Base-by-base conservation (phyloP, 1,140 invertebrate species). In the Drosophila jambulina region DNA sequence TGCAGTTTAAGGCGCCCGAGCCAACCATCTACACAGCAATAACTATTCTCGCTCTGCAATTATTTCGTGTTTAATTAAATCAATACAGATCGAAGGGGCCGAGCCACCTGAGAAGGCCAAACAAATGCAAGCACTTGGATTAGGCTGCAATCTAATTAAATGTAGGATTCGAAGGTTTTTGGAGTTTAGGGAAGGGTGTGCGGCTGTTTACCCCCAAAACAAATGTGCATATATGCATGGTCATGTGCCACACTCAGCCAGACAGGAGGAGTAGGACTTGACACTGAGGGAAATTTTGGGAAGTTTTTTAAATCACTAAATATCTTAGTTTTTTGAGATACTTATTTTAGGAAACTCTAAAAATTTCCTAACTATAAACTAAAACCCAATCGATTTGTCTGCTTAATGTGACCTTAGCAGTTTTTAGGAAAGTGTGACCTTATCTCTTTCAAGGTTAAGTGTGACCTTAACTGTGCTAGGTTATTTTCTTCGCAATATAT, bases 41-140 rank as follows among this genome's bases (percentile, higher is more conserved):
- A 48, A 71, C 69, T 42, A 54, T 34, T 69, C 64, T 36, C 34
- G 21, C 51, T 34, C 51, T 29, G 49, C 64, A 78, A 69, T 77
- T 77, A 78, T 78, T 78, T 78, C 48, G 56, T 77, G 51, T 78
- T 78, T 77, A 78, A 78, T 78, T 78, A 78, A 78, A 78, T 77
- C 63, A 74, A 75, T 63, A 63, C 34, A 40, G 58, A 53, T 75
- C 69, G 54, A 38, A 74, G 23, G 17, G 29, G 48, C 13, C 48
- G 27, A 23, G 68, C 45, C 70, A 72, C 53, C 68, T 60, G 68
- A 69, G 67, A 59, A 43, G 65, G 42, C 43, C 65, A 72, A 71
- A 72, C 67, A 72, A 70, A 71, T 60, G 69, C 59, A 70, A 42
- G 67, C 45, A 40, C 67, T 51, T 40, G 67, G 67, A 59, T 72